A percentile compares a stretch with the other conserved stretches of the same genome.
Conservation (phyloP, 2,888 invertebrate genomes). For the Melanchra persicariae region DNA sequence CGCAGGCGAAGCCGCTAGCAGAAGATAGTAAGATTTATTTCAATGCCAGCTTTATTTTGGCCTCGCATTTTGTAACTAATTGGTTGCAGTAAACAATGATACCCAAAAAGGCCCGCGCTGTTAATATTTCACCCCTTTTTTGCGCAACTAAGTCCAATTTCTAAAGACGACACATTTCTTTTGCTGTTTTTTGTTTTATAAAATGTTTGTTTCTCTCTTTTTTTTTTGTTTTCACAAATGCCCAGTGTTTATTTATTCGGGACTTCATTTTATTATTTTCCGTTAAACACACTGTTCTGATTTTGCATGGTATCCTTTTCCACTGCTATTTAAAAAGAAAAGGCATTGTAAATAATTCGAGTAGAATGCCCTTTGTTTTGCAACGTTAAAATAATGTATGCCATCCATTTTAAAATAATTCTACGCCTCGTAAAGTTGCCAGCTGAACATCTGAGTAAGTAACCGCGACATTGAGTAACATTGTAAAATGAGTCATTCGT, state of each 20-base stretch:
- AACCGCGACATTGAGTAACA: slow-evolving; percentile 4
- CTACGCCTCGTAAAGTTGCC: neutral
- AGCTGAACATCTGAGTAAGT: neutral
- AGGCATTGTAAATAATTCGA: slow-evolving; percentile 8
- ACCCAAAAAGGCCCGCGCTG: slow-evolving; percentile 51
- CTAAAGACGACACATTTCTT: slow-evolving; percentile 64
- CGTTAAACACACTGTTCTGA: slow-evolving; percentile 21
- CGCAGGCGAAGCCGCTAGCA: too few species aligned
- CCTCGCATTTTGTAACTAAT: slow-evolving; percentile 69
- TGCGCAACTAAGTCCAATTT: slow-evolving; percentile 62
- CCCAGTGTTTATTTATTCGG: slow-evolving; percentile 31
- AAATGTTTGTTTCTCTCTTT: slow-evolving; percentile 32
- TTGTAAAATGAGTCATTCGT: neutral
- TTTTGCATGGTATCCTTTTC: slow-evolving; percentile 46
- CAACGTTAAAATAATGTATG: neutral
- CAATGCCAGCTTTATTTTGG: slow-evolving; percentile 58
- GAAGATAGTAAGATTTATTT: slow-evolving; percentile 30
- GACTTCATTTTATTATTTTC: slow-evolving; percentile 26
- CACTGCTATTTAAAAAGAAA: slow-evolving; percentile 12
- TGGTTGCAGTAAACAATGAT: slow-evolving; percentile 68
- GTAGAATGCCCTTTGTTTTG: neutral
- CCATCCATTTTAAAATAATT: neutral
- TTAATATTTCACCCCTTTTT: slow-evolving; percentile 68
- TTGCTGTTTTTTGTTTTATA: slow-evolving; percentile 41
- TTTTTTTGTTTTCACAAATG: slow-evolving; percentile 35